phyloP scores from a whole-genome alignment of 1,140 invertebrate genomes.

The Andricus grossulariae region DNA sequence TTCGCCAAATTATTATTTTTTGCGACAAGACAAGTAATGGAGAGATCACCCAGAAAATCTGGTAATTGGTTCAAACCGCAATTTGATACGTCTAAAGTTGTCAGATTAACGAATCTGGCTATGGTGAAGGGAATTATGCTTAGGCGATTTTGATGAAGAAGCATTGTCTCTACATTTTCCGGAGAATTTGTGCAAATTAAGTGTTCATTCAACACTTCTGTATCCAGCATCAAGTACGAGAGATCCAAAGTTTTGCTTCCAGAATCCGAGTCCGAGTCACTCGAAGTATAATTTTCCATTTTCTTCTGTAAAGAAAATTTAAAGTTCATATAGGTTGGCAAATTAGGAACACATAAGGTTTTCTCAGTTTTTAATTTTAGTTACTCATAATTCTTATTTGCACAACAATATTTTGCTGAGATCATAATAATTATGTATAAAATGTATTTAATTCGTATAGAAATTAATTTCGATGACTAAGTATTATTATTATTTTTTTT shows the following conservation, averaged over 20 bases:
- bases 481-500: no score
- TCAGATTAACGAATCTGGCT: slow-evolving; percentile 81
- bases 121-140: slow-evolving; percentile 74
- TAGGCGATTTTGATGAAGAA: slow-evolving; percentile 84
- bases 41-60: slow-evolving; percentile 84
- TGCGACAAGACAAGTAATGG: slow-evolving; percentile 86
- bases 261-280: slow-evolving; percentile 86
- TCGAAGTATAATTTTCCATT: slow-evolving; percentile 87
- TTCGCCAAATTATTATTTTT: slow-evolving; percentile 92
- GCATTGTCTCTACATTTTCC: slow-evolving; percentile 81
- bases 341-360: background rate
- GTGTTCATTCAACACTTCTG: slow-evolving; percentile 77
- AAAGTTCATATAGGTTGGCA: background rate
- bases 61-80: slow-evolving; percentile 88
- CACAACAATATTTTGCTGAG: no score
- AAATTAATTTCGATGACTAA: no score
- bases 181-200: slow-evolving; percentile 78
- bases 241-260: slow-evolving; percentile 82
- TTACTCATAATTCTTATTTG: background rate
- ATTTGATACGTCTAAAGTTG: slow-evolving; percentile 89
- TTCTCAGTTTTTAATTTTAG: background rate
- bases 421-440: no score
- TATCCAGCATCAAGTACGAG: slow-evolving; percentile 81
- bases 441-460: no score
- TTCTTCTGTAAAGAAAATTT: slow-evolving; percentile 31